A percentile compares a stretch with the other conserved stretches of the same genome.
Evolutionary conservation across 2,888 invertebrate species (phyloP).

Genomic region (Dendrolimus houi): DNA sequence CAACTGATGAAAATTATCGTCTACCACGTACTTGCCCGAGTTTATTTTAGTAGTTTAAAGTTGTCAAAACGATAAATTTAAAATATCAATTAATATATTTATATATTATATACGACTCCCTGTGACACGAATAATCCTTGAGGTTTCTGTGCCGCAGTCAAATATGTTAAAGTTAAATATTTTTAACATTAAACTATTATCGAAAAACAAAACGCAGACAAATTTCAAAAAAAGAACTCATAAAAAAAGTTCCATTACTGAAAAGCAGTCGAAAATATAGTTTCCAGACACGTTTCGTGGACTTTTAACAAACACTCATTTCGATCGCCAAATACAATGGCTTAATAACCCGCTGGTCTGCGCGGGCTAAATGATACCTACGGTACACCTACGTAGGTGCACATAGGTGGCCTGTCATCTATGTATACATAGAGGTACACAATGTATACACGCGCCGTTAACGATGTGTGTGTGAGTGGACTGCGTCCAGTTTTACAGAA

Average conservation of each 20-base stretch:
- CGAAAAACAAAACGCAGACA: no score
- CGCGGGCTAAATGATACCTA: constrained; percentile 48
- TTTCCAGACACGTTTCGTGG: constrained; percentile 40
- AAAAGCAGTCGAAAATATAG: constrained; percentile 10
- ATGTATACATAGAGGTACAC: constrained; percentile 15
- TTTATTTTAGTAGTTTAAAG: no score
- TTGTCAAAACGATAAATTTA: no score
- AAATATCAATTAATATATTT: no score
- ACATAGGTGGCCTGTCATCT: constrained; percentile 12
- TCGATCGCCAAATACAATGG: constrained; percentile 76
- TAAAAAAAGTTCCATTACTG: background rate
- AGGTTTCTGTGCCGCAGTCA: no score
- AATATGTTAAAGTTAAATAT: no score
- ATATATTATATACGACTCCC: no score
- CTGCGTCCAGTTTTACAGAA: constrained; percentile 64
- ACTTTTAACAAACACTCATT: constrained; percentile 53
- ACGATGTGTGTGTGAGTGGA: constrained; percentile 53
- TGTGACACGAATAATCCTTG: no score
- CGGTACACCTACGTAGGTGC: constrained; percentile 20
- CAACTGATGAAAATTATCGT: no score
- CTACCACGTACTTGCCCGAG: no score
- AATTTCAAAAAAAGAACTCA: constrained; percentile 2
- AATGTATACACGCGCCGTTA: constrained; percentile 7
- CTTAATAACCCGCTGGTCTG: constrained; percentile 62
- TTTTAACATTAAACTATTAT: no score